Conservation (phyloP, 2,113 vertebrate species). For the Alces alces region DNA sequence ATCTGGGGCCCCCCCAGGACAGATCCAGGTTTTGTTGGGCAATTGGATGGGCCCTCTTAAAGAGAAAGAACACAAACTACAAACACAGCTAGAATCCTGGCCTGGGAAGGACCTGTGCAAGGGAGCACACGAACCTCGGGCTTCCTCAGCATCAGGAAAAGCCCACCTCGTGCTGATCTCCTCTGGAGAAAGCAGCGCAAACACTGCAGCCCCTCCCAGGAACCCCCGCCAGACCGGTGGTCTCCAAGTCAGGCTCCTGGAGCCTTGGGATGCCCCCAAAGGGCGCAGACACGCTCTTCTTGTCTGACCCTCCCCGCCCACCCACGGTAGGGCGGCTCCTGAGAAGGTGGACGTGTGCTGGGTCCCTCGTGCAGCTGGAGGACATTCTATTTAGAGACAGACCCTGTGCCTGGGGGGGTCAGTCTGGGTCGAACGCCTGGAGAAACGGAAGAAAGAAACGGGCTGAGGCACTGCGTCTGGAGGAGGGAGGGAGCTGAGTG, state of each 20-base stretch:
- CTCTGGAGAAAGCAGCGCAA: rapidly evolving
- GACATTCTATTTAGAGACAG: not conserved
- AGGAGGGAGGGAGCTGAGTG: not conserved
- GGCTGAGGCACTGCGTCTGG: not conserved
- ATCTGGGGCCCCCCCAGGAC: not conserved
- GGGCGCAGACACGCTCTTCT: not conserved
- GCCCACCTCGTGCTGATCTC: no score
- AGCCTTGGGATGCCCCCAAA: not conserved
- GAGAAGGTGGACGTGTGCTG: not conserved
- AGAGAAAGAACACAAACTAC: not conserved
- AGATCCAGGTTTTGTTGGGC: not conserved
- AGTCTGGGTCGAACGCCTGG: not conserved
- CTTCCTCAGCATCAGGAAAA: not conserved
- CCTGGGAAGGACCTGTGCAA: not conserved
- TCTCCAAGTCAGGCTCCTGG: not conserved
- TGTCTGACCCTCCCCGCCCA: not conserved
- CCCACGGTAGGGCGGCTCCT: not conserved
- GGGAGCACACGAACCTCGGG: not conserved
- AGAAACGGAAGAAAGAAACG: no score
- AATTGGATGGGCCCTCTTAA: not conserved
- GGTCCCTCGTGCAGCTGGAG: not conserved
- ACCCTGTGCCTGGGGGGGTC: not conserved
- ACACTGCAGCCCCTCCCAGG: not conserved
- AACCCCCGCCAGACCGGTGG: not conserved
- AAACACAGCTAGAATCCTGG: not conserved